Evolutionary conservation across 2,797 vertebrate genomes (phyloP), one percentile per base, ranked within the genome.

Genomic region (Numenius phaeopus): DNA sequence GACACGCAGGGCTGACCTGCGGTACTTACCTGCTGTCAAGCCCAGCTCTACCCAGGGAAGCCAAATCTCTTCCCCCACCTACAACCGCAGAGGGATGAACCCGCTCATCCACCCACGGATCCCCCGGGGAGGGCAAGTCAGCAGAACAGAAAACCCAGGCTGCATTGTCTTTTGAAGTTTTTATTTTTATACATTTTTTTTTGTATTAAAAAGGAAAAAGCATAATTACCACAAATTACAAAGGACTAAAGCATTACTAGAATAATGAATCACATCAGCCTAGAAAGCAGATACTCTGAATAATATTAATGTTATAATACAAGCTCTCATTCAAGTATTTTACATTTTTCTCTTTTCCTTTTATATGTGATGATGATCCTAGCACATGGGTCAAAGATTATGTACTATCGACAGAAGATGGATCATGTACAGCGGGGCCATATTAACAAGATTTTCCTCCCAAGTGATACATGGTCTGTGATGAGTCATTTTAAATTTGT

Each of bases 151-250:
- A 65, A 88, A 40, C 42, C 64, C 87, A 97, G 49, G 52, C 96
- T 40, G 20, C 67, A 30, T 7, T 97, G 96, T 95, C 97, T 99
- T 99, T 99, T 98, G 98, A 99, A 97, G 94, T 99, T 99, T 99
- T 98, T 98, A 98, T 99, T 99, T 99, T 99, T 99, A 99, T 99
- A 98, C 98, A 98, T 99, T 99, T 98, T 99, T 91, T 98, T 99
- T 99, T 99, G 99, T 98, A 99, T 99, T 99, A 99, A 99, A 99
- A 99, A 99, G 98, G 98, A 99, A 99, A 99, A 99, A 99, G 99
- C 99, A 99, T 99, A 99, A 99, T 99, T 99, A 99, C 99, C 99
- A 99, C 99, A 99, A 99, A 99, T 99, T 99, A 99, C 99, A 99
- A 99, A 99, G 99, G 98, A 99, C 98, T 98, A 98, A 98, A 98